Evolutionary conservation across 2,888 invertebrate species (phyloP).

Genomic region (Nemapogon koenigi): DNA sequence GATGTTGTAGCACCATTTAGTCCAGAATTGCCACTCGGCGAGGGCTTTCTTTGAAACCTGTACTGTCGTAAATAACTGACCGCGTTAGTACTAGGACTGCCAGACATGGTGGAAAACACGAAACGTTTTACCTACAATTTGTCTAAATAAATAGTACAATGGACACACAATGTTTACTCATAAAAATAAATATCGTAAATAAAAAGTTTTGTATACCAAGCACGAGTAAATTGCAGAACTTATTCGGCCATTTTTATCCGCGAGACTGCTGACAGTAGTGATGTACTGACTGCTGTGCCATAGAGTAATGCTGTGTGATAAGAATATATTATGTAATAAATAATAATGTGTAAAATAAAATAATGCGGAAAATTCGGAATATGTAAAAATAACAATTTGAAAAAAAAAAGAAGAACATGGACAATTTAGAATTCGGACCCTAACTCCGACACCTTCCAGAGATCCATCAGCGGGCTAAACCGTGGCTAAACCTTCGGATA

Average conservation of each 20-base stretch:
- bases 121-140: conserved; percentile 18
- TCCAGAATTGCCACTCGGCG: conserved; percentile 33
- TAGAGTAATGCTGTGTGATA: no score
- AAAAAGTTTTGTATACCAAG: conserved; percentile 25
- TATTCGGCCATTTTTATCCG: conserved; percentile 61
- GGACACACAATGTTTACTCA: conserved; percentile 30
- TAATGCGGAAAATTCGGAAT: no score
- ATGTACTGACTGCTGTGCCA: no score
- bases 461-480: no score
- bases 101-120: conserved; percentile 37
- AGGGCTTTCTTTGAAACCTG: conserved; percentile 70
- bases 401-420: no score
- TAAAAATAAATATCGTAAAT: no score
- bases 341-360: no score
- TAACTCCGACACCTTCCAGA: no score
- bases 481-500: no score
- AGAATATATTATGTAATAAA: no score
- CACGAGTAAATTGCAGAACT: conserved; percentile 41
- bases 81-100: conserved; percentile 61
- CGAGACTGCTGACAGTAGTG: conserved; percentile 46
- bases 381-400: no score
- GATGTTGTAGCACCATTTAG: conserved; percentile 36
- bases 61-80: conserved; percentile 71
- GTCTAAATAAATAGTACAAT: conserved; percentile 22
- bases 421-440: no score